Conservation (phyloP, 1,140 invertebrate species). For the Ruditapes philippinarum region DNA sequence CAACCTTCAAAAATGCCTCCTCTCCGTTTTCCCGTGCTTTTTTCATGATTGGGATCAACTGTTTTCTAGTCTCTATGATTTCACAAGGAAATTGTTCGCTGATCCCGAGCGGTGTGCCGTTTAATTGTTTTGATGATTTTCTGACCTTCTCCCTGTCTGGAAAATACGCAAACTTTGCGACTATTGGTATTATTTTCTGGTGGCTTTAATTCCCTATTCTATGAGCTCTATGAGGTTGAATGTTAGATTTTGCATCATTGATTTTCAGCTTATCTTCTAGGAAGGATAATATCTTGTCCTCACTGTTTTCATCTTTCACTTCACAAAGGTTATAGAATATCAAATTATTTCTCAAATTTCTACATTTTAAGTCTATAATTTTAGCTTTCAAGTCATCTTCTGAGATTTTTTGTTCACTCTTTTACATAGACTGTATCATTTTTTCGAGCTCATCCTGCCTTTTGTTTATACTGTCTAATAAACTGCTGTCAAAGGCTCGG, state of each 20-base stretch:
- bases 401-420: background rate
- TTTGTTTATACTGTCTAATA: constrained; percentile 21
- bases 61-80: constrained; percentile 3
- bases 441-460: background rate
- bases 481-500: constrained; percentile 7
- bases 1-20: constrained; percentile 30
- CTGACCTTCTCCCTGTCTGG: constrained; percentile 17
- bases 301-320: background rate
- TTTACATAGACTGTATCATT: too few relatives aligned
- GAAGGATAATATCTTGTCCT: background rate
- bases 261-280: background rate
- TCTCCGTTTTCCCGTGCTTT: constrained; percentile 4
- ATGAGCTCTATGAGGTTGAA: background rate
- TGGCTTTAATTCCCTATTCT: background rate
- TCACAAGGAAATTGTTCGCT: constrained; percentile 33
- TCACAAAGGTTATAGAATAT: background rate
- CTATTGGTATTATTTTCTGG: background rate
- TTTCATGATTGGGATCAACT: constrained; percentile 32
- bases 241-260: background rate
- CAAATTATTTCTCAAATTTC: constrained; percentile 5
- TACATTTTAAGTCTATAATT: constrained; percentile 13
- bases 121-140: background rate
- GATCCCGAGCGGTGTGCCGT: background rate
- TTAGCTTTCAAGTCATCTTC: background rate
- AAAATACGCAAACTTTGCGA: background rate